These are phyloP conservation scores for Ploceus nigricollis DNA, from an alignment of 2,113 vertebrate species.

Conservation along the genomic window DNA sequence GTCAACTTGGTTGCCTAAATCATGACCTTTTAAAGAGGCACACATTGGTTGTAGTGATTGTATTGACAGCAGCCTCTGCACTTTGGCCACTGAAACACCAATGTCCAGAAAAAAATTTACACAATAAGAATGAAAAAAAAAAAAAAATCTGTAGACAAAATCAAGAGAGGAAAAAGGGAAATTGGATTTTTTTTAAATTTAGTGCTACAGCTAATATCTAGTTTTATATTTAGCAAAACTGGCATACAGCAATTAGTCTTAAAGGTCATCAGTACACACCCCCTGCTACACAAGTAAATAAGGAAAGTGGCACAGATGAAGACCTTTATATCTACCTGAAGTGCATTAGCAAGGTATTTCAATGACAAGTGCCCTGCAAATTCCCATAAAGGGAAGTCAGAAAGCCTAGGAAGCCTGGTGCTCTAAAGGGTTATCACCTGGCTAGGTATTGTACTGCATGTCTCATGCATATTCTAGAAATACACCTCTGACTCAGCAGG, in stretches of 20 bases:
- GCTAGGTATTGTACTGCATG: fast-evolving
- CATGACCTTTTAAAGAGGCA: not conserved
- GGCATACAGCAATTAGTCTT: not conserved
- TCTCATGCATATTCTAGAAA: not conserved
- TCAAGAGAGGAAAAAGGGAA: not conserved
- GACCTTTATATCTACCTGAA: not conserved
- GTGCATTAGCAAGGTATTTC: not conserved
- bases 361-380: not conserved
- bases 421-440: not conserved
- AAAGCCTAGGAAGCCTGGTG: not conserved
- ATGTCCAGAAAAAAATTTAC: not conserved
- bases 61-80: not conserved
- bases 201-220: not conserved
- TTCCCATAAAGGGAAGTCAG: not conserved
- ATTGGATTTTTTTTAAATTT: not conserved
- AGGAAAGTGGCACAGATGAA: not conserved
- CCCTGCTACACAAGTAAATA: not conserved
- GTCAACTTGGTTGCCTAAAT: not conserved
- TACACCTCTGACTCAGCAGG: not conserved
- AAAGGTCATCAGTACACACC: not conserved
- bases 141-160: not conserved
- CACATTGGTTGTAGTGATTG: not conserved
- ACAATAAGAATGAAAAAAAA: not conserved
- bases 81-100: not conserved
- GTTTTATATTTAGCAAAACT: not conserved